phyloP scores from a whole-genome alignment of 2,888 invertebrate genomes.

The Chesias legatella region DNA sequence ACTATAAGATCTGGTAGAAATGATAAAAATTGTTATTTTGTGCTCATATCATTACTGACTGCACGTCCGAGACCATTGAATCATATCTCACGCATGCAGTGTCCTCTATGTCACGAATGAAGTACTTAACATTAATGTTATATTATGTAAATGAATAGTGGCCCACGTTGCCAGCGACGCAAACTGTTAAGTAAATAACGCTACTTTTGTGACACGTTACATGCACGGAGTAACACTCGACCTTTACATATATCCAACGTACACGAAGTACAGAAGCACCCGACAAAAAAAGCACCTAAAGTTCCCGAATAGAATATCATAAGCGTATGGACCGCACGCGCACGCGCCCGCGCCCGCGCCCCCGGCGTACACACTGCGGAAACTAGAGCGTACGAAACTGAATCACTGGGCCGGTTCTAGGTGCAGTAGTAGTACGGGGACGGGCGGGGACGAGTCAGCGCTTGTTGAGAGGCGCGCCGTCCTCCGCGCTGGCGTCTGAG shows the following conservation, averaged over 20 bases:
- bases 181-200: conserved; percentile 22
- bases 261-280: conserved; percentile 78
- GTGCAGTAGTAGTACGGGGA: conserved; percentile 24
- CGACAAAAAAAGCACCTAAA: conserved; percentile 79
- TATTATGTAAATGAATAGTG: conserved; percentile 27
- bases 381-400: conserved; percentile 40
- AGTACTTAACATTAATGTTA: conserved; percentile 19
- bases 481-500: conserved; percentile 69
- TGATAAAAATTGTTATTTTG: conserved; percentile 71
- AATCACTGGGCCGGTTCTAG: conserved; percentile 50
- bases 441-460: conserved; percentile 48
- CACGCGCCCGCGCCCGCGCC: too few relatives aligned
- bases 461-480: conserved; percentile 68
- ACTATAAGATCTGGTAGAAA: conserved; percentile 74
- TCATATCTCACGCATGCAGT: conserved; percentile 23
- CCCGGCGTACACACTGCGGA: too few relatives aligned
- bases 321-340: conserved; percentile 69
- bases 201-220: conserved; percentile 59
- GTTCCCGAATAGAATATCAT: conserved; percentile 73
- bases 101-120: conserved; percentile 21
- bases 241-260: conserved; percentile 74
- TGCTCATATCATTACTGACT: conserved; percentile 57
- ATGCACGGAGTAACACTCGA: conserved; percentile 65
- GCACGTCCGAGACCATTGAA: conserved; percentile 34
- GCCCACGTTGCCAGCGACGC: conserved; percentile 30